Conservation (phyloP, 1,140 invertebrate species). For the Leptinotarsa texana region DNA sequence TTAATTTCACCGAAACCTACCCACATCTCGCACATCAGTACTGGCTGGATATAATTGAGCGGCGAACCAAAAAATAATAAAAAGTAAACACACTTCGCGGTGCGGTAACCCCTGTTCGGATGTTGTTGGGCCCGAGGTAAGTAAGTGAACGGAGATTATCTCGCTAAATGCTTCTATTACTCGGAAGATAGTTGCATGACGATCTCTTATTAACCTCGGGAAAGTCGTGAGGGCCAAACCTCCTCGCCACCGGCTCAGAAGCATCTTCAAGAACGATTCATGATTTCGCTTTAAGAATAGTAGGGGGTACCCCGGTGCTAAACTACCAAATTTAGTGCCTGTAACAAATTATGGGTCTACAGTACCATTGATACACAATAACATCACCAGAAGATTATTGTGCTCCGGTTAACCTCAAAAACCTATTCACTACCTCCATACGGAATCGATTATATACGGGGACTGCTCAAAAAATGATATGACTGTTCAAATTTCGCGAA, state of each 20-base stretch:
- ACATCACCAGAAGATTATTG: too few relatives aligned
- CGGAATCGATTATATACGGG: too few relatives aligned
- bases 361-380: too few relatives aligned
- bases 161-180: constrained; percentile 26
- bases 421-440: too few relatives aligned
- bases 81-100: neutral
- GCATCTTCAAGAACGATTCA: constrained; percentile 14
- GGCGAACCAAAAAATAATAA: neutral
- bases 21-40: constrained; percentile 3
- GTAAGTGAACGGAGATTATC: constrained; percentile 19
- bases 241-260: constrained; percentile 26
- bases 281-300: neutral
- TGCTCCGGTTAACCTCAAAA: too few relatives aligned
- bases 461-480: too few relatives aligned
- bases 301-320: neutral
- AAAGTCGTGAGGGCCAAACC: constrained; percentile 24
- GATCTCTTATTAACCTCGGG: constrained; percentile 25
- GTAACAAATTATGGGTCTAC: too few relatives aligned
- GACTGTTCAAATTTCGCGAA: too few relatives aligned
- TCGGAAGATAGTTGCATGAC: constrained; percentile 19
- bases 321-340: too few relatives aligned
- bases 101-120: constrained; percentile 15
- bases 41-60: neutral
- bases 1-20: too few relatives aligned
- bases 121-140: constrained; percentile 21